A percentile compares a stretch with the other conserved stretches of the same genome.
Conservation (phyloP, 1,140 invertebrate genomes). For the Mya arenaria region DNA sequence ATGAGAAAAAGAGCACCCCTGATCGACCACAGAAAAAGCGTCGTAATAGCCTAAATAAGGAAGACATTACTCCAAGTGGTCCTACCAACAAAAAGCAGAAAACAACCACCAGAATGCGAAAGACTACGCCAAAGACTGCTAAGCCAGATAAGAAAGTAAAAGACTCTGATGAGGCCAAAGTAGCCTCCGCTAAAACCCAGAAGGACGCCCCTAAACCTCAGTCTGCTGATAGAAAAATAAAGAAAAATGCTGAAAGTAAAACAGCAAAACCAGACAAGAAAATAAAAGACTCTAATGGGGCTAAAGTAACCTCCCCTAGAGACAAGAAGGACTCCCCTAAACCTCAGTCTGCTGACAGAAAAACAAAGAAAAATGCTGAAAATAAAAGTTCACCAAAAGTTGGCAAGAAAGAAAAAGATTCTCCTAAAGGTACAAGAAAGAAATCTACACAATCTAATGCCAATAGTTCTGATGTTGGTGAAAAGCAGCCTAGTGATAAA, state of each 20-base stretch:
- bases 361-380: neutral
- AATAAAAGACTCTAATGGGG: neutral
- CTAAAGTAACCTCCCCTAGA: conserved; percentile 35
- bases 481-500: no score
- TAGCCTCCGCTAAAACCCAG: conserved; percentile 21
- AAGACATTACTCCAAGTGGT: conserved; percentile 62
- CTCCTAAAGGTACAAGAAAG: no score
- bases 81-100: conserved; percentile 58
- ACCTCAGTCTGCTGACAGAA: no score
- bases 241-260: conserved; percentile 2
- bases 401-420: neutral
- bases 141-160: conserved; percentile 36
- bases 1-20: conserved; percentile 50
- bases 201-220: neutral
- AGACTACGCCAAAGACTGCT: conserved; percentile 29
- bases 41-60: conserved; percentile 46
- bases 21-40: conserved; percentile 60
- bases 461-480: no score
- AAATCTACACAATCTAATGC: no score
- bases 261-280: conserved; percentile 14
- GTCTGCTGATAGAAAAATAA: conserved; percentile 8
- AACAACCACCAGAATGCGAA: conserved; percentile 34
- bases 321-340: no score
- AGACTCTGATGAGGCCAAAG: no score
- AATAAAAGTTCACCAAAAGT: neutral